Base-by-base conservation (phyloP, 2,797 vertebrate species). In the Megalops cyprinoides region DNA sequence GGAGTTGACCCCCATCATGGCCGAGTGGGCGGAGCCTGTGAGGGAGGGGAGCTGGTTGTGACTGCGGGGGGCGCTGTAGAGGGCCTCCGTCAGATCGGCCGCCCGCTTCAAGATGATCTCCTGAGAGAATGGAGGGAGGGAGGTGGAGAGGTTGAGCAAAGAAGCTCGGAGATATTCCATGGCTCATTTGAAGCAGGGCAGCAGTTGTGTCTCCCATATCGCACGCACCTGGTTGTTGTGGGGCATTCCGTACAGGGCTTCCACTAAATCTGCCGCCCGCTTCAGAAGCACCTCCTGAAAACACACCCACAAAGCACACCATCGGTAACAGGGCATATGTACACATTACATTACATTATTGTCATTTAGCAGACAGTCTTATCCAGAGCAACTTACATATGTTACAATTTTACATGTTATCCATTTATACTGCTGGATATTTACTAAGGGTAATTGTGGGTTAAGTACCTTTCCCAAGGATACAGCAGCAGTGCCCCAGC, bases 41-140 rank as follows among this genome's bases (percentile, higher is more conserved):
- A 98, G 93, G 0, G 97, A 95, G 15, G 96, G 94, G 78, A 98
- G 95, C 86, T 97, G 96, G 87, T 95, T 93, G 79, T 97, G 95
- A 79, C 92, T 94, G 75, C 97, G 96, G 0, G 97, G 97, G 1
- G 97, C 95, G 28, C 96, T 97, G 94, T 98, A 98, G 82, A 98
- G 89, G 0, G 91, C 95, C 90, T 96, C 96, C 0, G 96, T 95
- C 23, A 96, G 93, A 83, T 96, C 96, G 0, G 96, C 95, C 0
- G 96, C 95, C 14, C 96, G 93, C 87, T 96, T 96, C 89, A 96
- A 89, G 79, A 96, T 93, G 15, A 96, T 90, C 84, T 96, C 95
- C 95, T 96, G 90, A 10, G 39, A 25, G 42, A 34, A 6, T 44
- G 58, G 20, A 1, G 20, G 28, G 9, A 20, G 39, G 12, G 8